phyloP scores from a whole-genome alignment of 2,888 invertebrate genomes.

The Cephus nigrinus region DNA sequence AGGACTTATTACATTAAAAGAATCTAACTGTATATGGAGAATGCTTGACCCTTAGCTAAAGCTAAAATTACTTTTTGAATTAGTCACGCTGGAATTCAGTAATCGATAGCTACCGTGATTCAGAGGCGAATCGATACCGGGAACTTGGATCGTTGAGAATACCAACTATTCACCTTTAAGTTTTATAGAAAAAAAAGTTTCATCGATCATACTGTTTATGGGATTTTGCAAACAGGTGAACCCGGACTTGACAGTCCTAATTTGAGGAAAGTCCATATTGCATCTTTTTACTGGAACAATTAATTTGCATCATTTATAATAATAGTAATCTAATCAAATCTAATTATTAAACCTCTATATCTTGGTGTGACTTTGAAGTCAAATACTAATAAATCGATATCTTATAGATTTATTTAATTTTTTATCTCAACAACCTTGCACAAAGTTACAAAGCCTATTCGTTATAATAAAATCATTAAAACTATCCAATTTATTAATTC shows the following conservation, averaged over 20 bases:
- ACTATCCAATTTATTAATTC: too few relatives aligned
- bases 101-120: conserved; percentile 29
- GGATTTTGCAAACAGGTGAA: too few relatives aligned
- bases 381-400: too few relatives aligned
- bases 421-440: not conserved
- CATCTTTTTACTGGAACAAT: not conserved
- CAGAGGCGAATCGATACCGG: conserved; percentile 26
- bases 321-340: not conserved
- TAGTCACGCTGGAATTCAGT: conserved; percentile 24
- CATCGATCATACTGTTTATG: not conserved
- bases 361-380: too few relatives aligned
- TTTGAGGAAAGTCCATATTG: not conserved
- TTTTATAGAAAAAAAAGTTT: not conserved
- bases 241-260: not conserved
- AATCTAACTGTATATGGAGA: not conserved
- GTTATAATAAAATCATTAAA: not conserved
- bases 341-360: not conserved
- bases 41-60: not conserved
- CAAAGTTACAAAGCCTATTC: not conserved
- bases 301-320: not conserved
- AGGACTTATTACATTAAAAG: not conserved
- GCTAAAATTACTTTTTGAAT: not conserved
- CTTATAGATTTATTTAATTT: too few relatives aligned
- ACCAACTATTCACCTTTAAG: not conserved
- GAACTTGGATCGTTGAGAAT: conserved; percentile 18